Evolutionary conservation across 2,113 vertebrate genomes (phyloP), one percentile per base, ranked within the genome.

Genomic region (Seriola dumerili): DNA sequence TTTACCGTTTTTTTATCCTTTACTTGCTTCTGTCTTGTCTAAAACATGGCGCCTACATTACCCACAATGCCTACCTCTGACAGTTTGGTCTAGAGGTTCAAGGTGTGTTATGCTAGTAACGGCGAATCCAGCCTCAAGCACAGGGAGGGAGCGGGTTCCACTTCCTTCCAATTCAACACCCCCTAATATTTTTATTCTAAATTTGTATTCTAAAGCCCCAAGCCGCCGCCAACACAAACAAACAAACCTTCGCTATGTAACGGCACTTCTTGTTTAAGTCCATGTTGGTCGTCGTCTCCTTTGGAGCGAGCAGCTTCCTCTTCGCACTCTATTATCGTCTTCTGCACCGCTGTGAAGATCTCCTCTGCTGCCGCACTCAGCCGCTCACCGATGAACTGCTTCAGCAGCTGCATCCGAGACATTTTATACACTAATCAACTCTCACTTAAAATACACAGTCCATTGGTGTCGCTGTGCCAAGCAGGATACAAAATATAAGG

Each of bases 371-470:
- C 78, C 5, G 17, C 44, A 2, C 34, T 62, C 34, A 72, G 59
- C 25, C 40, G 21, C 52, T 80, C 40, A 12, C 69, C 23, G 61
- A 72, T 80, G 21, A 80, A 72, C 61, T 72, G 10, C 61, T 52
- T 72, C 69, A 72, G 21, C 61, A 58, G 16, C 61, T 66, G 69
- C 38, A 72, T 19, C 9, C 36, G 38, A 32, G 69, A 80, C 50
- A 58, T 80, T 8, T 72, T 65, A 0, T 10, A 19, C 50, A 23
- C 6, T 40, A 38, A 10, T 38, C 36, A 4, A 19, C 29, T 44
- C 16, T 38, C 23, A 42, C 9, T 4, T 29, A 16, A 12, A 66
- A 4, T 48, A 4, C 34, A 1, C 6, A 10, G 32, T 19, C 17
- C 48, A 44, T 2, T 7, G 0, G 50, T 10, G 17, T 42, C 17